Base-by-base conservation (phyloP, 1,140 invertebrate species). In the Chironomus striatipennis region DNA sequence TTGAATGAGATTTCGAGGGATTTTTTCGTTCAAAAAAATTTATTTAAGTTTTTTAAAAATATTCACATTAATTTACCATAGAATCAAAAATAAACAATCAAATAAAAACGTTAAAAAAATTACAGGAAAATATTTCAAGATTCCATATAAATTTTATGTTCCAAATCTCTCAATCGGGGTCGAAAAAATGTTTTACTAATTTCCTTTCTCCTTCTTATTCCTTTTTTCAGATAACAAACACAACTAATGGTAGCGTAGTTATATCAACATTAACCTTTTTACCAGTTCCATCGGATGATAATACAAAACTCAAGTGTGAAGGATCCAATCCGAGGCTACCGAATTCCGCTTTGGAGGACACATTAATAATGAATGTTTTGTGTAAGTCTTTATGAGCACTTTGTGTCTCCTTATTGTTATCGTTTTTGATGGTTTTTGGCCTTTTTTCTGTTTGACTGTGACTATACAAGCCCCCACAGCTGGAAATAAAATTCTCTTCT, bases 221-320 rank as follows among this genome's bases (percentile, higher is more conserved):
- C 47, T 5, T 57, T 57, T 57, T 57, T n/a, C 79, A 92, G 90
- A 84, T 90, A 78, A 82, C 84, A 76, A 87, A 90, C 77, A 84
- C 83, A 57, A 84, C 84, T 73, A 90, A 90, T 80, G 87, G 89
- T 74, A 89, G 87, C 2, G 85, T 89, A 77, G 91, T 94, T 73
- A 86, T 88, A 77, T 95, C 91, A 79, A 90, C 88, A 24, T 82
- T 95, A 75, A 88, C 88, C 76, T 94, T 96, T 81, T 87, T 89
- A 75, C 93, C 93, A 10, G 84, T 87, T 72, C 91, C 93, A 7
- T 91, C 93, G 77, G 93, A 97, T 81, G 91, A 95, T 79, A 89
- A 89, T 3, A 90, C 90, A 34, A 86, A 88, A 75, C 86, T 96
- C 73, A 93, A 92, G 79, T 96, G 94, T 81, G 89, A 90, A 76